Conservation (phyloP, 1,140 invertebrate species). For the Dendroctonus valens region DNA sequence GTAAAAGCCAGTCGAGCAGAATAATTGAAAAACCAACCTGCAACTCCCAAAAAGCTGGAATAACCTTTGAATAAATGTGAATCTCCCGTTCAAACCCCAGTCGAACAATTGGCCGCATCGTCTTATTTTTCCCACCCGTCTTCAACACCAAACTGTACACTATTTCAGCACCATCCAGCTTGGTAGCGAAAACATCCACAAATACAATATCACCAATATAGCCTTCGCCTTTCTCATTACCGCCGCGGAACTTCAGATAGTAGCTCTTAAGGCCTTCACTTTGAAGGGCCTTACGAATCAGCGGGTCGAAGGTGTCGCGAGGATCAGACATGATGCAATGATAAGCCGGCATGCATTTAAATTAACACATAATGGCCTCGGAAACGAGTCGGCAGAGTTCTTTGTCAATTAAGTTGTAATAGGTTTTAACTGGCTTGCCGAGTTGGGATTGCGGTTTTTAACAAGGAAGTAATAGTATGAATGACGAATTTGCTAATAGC, state of each 20-base stretch:
- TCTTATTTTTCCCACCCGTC: conserved; percentile 18
- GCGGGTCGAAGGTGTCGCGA: neutral
- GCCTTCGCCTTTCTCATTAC: conserved; percentile 34
- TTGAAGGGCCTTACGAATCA: conserved; percentile 1
- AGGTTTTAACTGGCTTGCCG: too few relatives aligned
- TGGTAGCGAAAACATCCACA: conserved; percentile 10
- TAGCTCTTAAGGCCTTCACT: conserved; percentile 6
- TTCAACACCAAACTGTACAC: conserved; percentile 24
- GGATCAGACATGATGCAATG: too few relatives aligned
- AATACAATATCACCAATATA: conserved; percentile 35
- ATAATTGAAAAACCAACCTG: neutral
- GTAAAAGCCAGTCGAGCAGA: too few relatives aligned
- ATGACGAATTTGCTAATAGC: too few relatives aligned
- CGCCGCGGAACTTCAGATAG: conserved; percentile 12
- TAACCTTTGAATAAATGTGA: conserved; percentile 40
- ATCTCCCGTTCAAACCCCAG: conserved; percentile 40
- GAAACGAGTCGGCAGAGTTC: too few relatives aligned
- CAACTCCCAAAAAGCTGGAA: conserved; percentile 37
- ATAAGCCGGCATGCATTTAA: too few relatives aligned
- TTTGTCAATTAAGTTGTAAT: too few relatives aligned
- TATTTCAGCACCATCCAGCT: conserved; percentile 1
- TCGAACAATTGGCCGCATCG: conserved; percentile 8
- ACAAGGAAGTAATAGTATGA: too few relatives aligned
- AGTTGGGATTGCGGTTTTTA: too few relatives aligned
- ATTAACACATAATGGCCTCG: too few relatives aligned